Evolutionary conservation across 2,797 vertebrate genomes (phyloP).

Genomic region (Schizothorax lantsangensis): DNA sequence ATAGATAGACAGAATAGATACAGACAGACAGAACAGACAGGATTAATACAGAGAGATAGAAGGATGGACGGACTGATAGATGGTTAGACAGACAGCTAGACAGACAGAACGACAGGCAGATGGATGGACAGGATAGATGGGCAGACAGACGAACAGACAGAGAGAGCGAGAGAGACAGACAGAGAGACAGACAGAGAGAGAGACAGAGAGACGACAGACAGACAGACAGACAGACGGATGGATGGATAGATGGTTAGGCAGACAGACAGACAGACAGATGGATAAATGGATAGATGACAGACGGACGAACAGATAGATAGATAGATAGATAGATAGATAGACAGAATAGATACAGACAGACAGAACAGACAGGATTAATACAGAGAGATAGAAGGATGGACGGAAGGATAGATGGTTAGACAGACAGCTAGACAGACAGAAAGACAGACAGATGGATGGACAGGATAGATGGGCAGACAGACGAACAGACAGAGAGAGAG

Average conservation of each 20-base stretch:
- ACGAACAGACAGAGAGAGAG: not conserved
- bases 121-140: accelerated
- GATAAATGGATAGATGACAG: accelerated
- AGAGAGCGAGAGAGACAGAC: not conserved
- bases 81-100: accelerated
- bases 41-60: not conserved
- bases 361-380: not conserved
- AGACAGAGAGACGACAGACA: accelerated
- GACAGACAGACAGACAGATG: accelerated
- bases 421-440: accelerated
- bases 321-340: accelerated
- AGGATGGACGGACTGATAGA: not conserved
- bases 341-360: not conserved
- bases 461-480: not conserved
- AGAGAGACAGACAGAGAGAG: accelerated
- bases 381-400: not conserved
- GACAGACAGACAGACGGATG: accelerated
- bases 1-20: not conserved
- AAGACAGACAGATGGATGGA: accelerated
- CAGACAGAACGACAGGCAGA: not conserved
- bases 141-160: not conserved
- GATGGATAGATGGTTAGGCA: accelerated
- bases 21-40: not conserved
- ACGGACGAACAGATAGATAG: too few species aligned
- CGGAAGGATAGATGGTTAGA: not conserved